Conservation (phyloP, 2,797 vertebrate species). For the Loriculus beryllinus region DNA sequence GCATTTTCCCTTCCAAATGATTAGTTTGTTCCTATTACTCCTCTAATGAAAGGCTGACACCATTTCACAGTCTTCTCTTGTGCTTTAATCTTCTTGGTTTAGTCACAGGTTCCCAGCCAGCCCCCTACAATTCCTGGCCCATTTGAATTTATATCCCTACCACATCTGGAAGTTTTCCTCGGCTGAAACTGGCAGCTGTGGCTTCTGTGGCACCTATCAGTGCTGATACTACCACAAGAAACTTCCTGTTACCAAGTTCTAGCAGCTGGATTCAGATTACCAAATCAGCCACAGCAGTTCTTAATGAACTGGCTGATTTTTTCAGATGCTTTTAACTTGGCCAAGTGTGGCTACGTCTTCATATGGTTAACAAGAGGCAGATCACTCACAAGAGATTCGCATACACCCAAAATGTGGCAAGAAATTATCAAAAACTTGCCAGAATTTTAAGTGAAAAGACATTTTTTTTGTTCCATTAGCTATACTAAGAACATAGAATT, state of each 20-base stretch:
- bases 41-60: neutral
- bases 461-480: neutral
- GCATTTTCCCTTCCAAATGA: neutral
- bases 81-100: neutral
- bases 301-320: neutral
- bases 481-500: neutral
- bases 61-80: neutral
- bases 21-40: neutral
- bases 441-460: neutral
- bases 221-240: neutral
- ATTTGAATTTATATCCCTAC: neutral
- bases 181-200: neutral
- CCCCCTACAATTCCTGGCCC: neutral
- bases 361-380: accelerated
- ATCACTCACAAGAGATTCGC: neutral
- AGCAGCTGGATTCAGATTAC: neutral
- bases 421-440: neutral
- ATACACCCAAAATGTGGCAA: neutral
- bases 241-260: neutral
- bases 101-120: neutral
- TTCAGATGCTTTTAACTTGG: neutral
- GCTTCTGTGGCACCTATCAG: neutral
- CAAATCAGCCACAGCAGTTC: neutral
- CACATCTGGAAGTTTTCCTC: neutral
- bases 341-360: neutral